phyloP scores from a whole-genome alignment of 2,797 vertebrate species.

The Paguma larvata region DNA sequence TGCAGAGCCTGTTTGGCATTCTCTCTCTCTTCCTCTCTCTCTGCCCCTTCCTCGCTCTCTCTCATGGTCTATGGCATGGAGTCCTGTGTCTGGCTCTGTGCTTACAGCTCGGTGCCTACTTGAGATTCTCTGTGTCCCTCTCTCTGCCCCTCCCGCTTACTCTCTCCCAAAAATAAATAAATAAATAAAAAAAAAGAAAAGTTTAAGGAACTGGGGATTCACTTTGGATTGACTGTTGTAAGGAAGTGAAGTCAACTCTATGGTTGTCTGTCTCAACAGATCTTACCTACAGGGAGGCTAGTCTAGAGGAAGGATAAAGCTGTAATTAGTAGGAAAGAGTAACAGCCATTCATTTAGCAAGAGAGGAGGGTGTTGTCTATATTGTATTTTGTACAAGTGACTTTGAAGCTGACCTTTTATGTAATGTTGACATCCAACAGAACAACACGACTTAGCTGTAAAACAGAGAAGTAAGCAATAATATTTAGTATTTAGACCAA shows the following conservation, averaged over 20 bases:
- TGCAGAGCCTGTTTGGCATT: too few relatives aligned
- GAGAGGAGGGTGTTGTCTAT: not conserved
- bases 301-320: not conserved
- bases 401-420: not conserved
- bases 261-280: not conserved
- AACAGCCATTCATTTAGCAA: not conserved
- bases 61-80: too few relatives aligned
- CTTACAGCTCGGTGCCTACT: too few relatives aligned
- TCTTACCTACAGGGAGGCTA: not conserved
- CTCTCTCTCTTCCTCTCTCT: too few relatives aligned
- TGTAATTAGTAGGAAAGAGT: not conserved
- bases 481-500: rapidly evolving
- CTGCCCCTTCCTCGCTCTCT: too few relatives aligned
- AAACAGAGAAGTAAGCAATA: not conserved
- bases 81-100: too few relatives aligned
- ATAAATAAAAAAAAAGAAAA: too few relatives aligned
- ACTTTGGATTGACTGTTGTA: not conserved
- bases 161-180: too few relatives aligned
- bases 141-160: too few relatives aligned
- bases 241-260: not conserved
- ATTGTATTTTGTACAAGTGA: not conserved
- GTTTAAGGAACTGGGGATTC: not conserved
- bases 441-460: too few relatives aligned
- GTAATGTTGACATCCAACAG: not conserved
- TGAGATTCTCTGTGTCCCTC: too few relatives aligned